phyloP scores from a whole-genome alignment of 2,888 invertebrate genomes.

The Hirtodrosophila confusa region DNA sequence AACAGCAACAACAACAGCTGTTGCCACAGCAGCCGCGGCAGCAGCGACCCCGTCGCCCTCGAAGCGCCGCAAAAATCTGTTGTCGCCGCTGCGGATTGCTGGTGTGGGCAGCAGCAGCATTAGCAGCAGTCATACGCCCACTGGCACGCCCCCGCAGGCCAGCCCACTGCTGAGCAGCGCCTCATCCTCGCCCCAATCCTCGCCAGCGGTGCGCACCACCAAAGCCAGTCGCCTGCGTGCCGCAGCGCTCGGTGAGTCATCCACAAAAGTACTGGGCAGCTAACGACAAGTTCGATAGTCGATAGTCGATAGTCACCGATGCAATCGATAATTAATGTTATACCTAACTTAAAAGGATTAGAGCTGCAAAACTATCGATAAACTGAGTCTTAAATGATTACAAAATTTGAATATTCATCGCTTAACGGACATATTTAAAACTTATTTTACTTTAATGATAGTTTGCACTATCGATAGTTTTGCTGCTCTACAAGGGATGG shows the following conservation, averaged over 20 bases:
- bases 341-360: no score
- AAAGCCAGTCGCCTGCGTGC: conserved; percentile 89
- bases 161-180: conserved; percentile 68
- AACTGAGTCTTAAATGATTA: no score
- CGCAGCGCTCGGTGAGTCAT: conserved; percentile 85
- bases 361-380: no score
- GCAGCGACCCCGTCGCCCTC: conserved; percentile 51
- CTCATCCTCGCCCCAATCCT: conserved; percentile 63
- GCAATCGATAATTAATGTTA: no score
- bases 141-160: conserved; percentile 50
- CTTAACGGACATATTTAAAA: no score
- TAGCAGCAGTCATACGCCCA: conserved; percentile 37
- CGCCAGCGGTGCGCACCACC: conserved; percentile 87
- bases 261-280: background rate
- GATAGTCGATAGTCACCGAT: no score
- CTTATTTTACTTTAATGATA: no score
- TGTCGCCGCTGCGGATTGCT: conserved; percentile 72
- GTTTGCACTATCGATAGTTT: no score
- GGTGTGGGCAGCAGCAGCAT: conserved; percentile 10
- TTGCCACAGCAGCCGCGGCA: conserved; percentile 26
- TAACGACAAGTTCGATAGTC: no score
- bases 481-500: no score
- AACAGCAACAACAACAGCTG: conserved; percentile 49
- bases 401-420: no score
- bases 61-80: conserved; percentile 75